phyloP scores from a whole-genome alignment of 2,113 vertebrate species.

The Dicerorhinus sumatrensis region DNA sequence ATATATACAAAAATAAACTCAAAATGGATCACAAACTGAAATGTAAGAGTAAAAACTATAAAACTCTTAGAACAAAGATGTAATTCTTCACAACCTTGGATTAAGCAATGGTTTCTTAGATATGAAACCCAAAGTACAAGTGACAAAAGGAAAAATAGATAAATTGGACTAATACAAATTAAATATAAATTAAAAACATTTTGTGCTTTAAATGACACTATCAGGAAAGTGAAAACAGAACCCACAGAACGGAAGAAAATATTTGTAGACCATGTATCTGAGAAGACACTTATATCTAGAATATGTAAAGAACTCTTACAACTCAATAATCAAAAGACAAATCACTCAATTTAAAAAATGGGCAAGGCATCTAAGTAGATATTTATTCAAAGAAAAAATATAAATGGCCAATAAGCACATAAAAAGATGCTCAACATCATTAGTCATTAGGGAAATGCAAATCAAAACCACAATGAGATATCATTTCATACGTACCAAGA shows the following conservation, averaged over 20 bases:
- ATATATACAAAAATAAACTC: background rate
- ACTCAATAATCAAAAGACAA: background rate
- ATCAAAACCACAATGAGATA: conserved; percentile 19
- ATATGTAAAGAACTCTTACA: background rate
- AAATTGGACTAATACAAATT: background rate
- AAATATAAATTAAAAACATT: background rate
- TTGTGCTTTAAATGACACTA: background rate
- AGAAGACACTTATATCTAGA: background rate
- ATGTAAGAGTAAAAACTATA: background rate
- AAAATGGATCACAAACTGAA: background rate
- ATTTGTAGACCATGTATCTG: conserved; percentile 9
- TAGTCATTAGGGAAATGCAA: background rate
- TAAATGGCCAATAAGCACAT: background rate
- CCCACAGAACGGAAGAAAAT: background rate
- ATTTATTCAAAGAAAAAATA: background rate
- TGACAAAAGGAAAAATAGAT: background rate
- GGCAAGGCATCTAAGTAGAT: background rate
- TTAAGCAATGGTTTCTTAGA: background rate
- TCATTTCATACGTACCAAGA: background rate
- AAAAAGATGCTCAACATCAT: background rate
- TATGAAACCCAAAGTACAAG: background rate
- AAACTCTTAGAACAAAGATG: background rate
- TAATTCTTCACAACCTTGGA: background rate
- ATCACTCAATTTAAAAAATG: background rate
- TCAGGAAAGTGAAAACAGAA: background rate